Evolutionary conservation across 1,140 invertebrate species (phyloP).

Genomic region (Potamilus streckersoni): DNA sequence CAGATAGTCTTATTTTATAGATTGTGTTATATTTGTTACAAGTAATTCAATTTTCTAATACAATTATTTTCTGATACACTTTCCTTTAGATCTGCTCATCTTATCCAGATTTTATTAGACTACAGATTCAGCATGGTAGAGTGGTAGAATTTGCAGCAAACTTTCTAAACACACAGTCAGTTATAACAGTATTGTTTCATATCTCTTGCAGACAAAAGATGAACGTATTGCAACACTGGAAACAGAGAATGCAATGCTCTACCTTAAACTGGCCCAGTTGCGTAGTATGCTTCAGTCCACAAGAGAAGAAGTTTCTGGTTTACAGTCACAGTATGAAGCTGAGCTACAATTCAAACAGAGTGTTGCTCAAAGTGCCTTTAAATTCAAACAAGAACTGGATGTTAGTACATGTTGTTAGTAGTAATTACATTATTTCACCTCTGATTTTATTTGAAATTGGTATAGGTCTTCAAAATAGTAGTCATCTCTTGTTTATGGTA

Average conservation of each 20-base stretch:
- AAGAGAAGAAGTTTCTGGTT: constrained; percentile 33
- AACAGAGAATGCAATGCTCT: constrained; percentile 65
- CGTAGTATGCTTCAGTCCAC: constrained; percentile 43
- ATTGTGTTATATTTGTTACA: too few species aligned
- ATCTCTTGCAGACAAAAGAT: constrained; percentile 48
- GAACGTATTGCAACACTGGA: constrained; percentile 57
- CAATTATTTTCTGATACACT: neutral
- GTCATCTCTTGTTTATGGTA: too few species aligned
- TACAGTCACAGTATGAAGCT: constrained; percentile 35
- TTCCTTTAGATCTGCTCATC: neutral
- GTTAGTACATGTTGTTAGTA: constrained; percentile 26
- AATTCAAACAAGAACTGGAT: constrained; percentile 48
- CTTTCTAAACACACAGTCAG: neutral
- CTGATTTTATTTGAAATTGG: too few species aligned
- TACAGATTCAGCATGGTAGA: neutral
- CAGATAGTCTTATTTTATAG: too few species aligned
- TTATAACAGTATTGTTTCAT: neutral
- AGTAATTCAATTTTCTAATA: too few species aligned
- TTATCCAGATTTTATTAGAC: neutral
- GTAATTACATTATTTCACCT: neutral
- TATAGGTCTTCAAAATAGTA: too few species aligned
- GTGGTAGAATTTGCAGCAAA: neutral
- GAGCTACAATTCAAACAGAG: constrained; percentile 43
- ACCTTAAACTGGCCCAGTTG: constrained; percentile 60
- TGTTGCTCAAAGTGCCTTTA: constrained; percentile 36